Evolutionary conservation across 2,888 invertebrate genomes (phyloP).

Genomic region (Drosophila quinaria): DNA sequence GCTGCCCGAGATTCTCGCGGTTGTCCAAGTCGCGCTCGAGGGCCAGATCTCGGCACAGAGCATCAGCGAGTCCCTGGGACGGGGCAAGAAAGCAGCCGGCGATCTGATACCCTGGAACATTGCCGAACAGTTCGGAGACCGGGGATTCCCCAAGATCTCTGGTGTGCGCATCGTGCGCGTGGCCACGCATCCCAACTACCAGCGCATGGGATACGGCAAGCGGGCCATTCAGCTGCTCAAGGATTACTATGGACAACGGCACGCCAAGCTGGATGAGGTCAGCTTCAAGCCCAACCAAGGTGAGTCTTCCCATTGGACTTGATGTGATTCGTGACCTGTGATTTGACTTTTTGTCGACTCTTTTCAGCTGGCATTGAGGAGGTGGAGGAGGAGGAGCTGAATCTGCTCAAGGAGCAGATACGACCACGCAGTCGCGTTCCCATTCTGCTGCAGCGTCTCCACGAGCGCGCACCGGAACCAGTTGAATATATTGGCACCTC

Average conservation of each 20-base stretch:
- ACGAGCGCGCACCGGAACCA: slow-evolving; percentile 93
- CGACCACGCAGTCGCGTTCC: slow-evolving; percentile 93
- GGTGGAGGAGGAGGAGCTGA: slow-evolving; percentile 87
- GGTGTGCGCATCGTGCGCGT: slow-evolving; percentile 98
- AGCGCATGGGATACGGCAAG: slow-evolving; percentile 98
- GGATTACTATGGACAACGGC: slow-evolving; percentile 95
- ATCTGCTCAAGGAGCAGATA: slow-evolving; percentile 90
- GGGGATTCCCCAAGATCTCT: slow-evolving; percentile 94
- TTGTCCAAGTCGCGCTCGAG: slow-evolving; percentile 93
- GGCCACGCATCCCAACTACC: slow-evolving; percentile 99
- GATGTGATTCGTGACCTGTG: background rate
- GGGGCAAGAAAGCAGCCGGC: slow-evolving; percentile 96
- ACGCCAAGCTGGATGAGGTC: slow-evolving; percentile 87
- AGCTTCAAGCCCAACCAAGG: slow-evolving; percentile 86
- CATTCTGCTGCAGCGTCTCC: slow-evolving; percentile 94
- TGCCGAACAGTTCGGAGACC: slow-evolving; percentile 97
- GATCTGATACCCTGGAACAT: slow-evolving; percentile 99
- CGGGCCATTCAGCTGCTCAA: slow-evolving; percentile 93
- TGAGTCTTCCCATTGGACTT: background rate
- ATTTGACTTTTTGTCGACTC: background rate
- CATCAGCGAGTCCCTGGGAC: slow-evolving; percentile 91
- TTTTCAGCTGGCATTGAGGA: slow-evolving; percentile 86
- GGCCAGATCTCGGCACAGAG: slow-evolving; percentile 89
- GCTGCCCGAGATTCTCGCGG: slow-evolving; percentile 97
- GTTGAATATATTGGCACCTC: slow-evolving; percentile 98